Conservation (phyloP, 2,888 invertebrate species). For the Drosophila glabriapex region DNA sequence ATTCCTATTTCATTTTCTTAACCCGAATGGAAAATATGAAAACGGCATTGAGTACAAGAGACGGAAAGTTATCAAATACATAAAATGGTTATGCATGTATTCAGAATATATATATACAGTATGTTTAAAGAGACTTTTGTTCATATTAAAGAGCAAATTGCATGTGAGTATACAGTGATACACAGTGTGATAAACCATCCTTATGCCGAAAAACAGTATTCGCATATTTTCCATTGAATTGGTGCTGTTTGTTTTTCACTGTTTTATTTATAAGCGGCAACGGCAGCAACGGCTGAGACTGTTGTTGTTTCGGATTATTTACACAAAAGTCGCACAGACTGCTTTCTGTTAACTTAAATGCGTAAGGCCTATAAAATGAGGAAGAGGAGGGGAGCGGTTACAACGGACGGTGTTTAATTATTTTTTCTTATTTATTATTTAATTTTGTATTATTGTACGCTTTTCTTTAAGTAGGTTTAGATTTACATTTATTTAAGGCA, state of each 20-base stretch:
- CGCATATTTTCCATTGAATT: conserved; percentile 19
- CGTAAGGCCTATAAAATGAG: conserved; percentile 14
- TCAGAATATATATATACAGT: neutral
- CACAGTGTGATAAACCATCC: neutral
- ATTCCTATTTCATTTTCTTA: neutral
- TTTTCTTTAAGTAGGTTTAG: conserved; percentile 7
- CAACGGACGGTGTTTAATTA: conserved; percentile 15
- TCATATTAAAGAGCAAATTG: neutral
- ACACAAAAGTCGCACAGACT: conserved; percentile 35
- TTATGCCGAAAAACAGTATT: conserved; percentile 1
- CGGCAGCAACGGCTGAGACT: conserved; percentile 11
- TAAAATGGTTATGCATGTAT: conserved; percentile 8
- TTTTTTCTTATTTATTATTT: conserved; percentile 26
- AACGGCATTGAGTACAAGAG: neutral
- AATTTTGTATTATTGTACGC: conserved; percentile 25
- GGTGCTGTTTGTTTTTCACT: conserved; percentile 21
- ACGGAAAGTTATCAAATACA: neutral
- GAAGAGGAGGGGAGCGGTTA: neutral
- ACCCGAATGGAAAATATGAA: neutral
- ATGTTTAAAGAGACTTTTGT: neutral
- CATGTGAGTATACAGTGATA: neutral
- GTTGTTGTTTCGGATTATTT: conserved; percentile 44
- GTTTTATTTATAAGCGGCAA: conserved; percentile 37
- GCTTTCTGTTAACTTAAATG: conserved; percentile 34
- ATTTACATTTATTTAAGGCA: conserved; percentile 7